Evolutionary conservation across 2,888 invertebrate species (phyloP), one percentile per base, ranked within the genome.

Genomic region (Drosophila hawaiiensis): DNA sequence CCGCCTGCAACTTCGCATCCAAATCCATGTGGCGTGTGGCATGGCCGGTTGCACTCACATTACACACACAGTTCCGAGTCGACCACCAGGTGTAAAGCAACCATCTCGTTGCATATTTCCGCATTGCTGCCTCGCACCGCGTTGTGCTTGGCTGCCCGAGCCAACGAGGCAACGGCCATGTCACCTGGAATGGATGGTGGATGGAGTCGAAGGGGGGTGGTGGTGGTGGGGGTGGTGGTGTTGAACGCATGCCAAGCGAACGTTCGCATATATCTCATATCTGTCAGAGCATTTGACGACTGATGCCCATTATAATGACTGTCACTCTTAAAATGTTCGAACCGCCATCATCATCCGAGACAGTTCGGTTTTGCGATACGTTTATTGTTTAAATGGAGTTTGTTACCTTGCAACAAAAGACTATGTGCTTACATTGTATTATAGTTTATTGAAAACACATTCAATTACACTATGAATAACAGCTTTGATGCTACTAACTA

Each of bases 11-110:
- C 50, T 47, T 66, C 60, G 43, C 55, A 56, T 71, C 74, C 41
- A 58, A 43, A 31, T 43, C 43, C 76, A 61, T 53, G 68, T 76
- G 82, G 70, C 84, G 82, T 87, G 80, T 71, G 80, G 58, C 65
- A 85, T 73, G 86, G 73, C 83, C 84, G 76, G 84, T 78, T 89
- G 84, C 84, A 77, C 58, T 58, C 29, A 31, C 82, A 77, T 80
- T 77, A 87, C 67, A 28, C 49, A 49, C 19, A 52, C n/a, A 12
- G 47, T 54, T 7, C 39, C 68, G 41, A 52, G 50, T n/a, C 69
- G 63, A 39, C 63, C 71, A 71, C 88, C 88, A 88, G 91, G 88
- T 88, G 89, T 87, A 87, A 78, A 55, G 52, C 74, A 73, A 78
- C 68, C 84, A 74, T 80, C 75, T 72, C 72, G 66, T 39, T 74